These are phyloP conservation scores for Trachelus tabidus DNA, from an alignment of 2,888 invertebrate species.

Conservation along the genomic window DNA sequence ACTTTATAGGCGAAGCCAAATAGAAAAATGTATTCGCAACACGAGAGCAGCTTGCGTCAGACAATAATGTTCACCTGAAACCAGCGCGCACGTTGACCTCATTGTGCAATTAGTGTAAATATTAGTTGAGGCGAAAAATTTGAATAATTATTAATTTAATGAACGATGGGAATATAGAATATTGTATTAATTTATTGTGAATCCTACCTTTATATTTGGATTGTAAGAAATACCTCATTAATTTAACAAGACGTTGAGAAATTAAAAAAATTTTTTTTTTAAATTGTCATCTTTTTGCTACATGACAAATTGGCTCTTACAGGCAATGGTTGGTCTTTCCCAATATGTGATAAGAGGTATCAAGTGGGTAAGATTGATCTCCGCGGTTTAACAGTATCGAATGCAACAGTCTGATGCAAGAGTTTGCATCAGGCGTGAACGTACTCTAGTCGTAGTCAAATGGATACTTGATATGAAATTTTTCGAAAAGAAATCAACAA, in stretches of 20 bases:
- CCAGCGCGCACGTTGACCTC: slow-evolving; percentile 12
- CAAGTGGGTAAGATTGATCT: background rate
- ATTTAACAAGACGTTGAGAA: too few species aligned
- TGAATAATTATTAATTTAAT: too few species aligned
- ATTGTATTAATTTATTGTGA: too few species aligned
- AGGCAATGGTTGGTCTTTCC: too few species aligned
- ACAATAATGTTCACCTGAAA: slow-evolving; percentile 20
- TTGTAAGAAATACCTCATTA: too few species aligned
- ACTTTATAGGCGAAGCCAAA: slow-evolving; percentile 25
- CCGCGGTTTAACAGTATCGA: background rate
- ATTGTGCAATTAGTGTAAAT: background rate
- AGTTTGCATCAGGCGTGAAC: slow-evolving; percentile 29
- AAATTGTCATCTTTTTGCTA: too few species aligned
- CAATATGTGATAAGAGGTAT: too few species aligned
- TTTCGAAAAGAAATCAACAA: slow-evolving; percentile 36
- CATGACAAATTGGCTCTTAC: too few species aligned
- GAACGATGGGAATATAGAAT: too few species aligned
- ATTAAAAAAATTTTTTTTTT: too few species aligned
- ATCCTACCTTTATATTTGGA: too few species aligned
- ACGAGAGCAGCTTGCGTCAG: slow-evolving; percentile 29
- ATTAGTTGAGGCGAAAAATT: background rate
- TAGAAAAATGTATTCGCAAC: slow-evolving; percentile 25
- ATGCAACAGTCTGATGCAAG: slow-evolving; percentile 29
- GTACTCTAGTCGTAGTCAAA: slow-evolving; percentile 15
- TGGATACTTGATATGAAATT: slow-evolving; percentile 35